Conservation (phyloP, 2,113 vertebrate species). For the Perca fluviatilis region DNA sequence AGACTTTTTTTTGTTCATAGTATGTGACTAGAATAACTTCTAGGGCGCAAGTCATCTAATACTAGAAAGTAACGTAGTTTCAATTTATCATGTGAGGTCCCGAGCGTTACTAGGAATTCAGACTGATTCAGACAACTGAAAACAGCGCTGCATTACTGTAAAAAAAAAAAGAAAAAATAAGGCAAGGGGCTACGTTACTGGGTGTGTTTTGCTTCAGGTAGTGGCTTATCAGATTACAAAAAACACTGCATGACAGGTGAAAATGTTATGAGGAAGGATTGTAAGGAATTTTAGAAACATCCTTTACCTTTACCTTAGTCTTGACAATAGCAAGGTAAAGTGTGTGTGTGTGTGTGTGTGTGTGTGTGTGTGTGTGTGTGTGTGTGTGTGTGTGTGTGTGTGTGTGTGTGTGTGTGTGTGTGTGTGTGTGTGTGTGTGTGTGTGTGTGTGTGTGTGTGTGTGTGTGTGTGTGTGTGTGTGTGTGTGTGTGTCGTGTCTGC, state of each 20-base stretch:
- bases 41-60: background rate
- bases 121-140: too few species aligned
- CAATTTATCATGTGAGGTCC: background rate
- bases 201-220: constrained; percentile 18
- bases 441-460: constrained; percentile 14
- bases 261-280: constrained; percentile 10
- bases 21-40: constrained; percentile 14
- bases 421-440: constrained; percentile 20
- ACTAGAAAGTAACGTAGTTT: background rate
- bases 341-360: constrained; percentile 27
- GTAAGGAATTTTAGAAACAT: background rate
- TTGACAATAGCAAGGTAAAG: background rate
- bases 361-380: constrained; percentile 29
- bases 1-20: constrained; percentile 12
- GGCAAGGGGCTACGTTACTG: background rate
- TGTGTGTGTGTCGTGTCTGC: constrained; percentile 40
- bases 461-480: constrained; percentile 14
- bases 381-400: constrained; percentile 15
- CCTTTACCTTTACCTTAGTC: background rate
- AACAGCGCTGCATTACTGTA: background rate
- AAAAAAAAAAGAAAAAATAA: background rate
- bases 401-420: constrained; percentile 8
- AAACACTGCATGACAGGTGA: background rate
- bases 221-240: constrained; percentile 17
- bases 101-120: constrained; percentile 27